Base-by-base conservation (phyloP, 2,113 vertebrate species). In the Heterochromis multidens region DNA sequence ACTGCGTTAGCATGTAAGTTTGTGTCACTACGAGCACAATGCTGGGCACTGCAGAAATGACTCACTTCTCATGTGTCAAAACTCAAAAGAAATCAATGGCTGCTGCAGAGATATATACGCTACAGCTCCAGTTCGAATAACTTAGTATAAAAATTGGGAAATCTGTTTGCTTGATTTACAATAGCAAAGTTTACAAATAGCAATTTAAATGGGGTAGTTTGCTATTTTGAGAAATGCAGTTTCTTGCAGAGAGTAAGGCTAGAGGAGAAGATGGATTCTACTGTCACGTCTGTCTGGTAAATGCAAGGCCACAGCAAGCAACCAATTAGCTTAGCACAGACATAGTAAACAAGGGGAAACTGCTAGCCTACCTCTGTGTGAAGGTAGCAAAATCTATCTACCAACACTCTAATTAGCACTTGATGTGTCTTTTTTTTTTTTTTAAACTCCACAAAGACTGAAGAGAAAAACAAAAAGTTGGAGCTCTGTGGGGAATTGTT, bases 11-110 rank as follows among this genome's bases (percentile, higher is more conserved):
- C 60, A 11, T 80, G 61, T 29, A 46, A 58, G 60, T 87, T 63
- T 63, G 7, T 84, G 63, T 82, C 63, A 9, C 46, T 60, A 23
- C 3, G 29, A 25, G 29, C n/a, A 58, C 63, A 58, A 56, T 7
- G 52, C n/a, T 37, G n/a, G 23, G 14, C 43, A 81, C 65, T 77
- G 67, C 77, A 65, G 31, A 60, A 84, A 87, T 85, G 37, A 84
- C 67, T 88, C 70, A 84, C 76, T 60, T 60, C 46, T 79, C 17
- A 77, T 72, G 65, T 27, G 2, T 60, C 58, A 37, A 59, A 80
- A 85, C 54, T 49, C 54, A 56, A 85, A 72, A 17, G 54, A 23
- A 70, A 62, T 61, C 54, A 58, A 76, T 79, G 40, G 80, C 4
- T 49, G 23, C 31, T 40, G 40, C 21, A 82, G 29, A 33, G 7